Percentiles rank a stretch among this genome's conserved stretches.
Conservation (phyloP, 2,113 vertebrate genomes). For the Ctenodactylus gundi region DNA sequence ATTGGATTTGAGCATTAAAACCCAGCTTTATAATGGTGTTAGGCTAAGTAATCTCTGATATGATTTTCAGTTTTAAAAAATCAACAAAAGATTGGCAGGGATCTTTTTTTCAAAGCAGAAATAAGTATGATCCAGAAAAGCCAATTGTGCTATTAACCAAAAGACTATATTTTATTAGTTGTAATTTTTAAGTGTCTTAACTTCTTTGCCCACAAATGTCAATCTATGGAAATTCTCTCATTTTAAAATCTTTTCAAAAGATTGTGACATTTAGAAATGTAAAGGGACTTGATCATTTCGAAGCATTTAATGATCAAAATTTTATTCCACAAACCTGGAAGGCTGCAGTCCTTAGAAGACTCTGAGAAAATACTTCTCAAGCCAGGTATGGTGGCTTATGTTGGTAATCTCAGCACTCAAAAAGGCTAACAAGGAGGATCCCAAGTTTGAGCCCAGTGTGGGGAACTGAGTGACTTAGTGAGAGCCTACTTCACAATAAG, state of each 20-base stretch:
- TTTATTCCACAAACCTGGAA: not conserved
- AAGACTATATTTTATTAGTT: not conserved
- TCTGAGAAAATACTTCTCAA: not conserved
- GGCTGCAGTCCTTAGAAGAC: not conserved
- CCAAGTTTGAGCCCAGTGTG: too few species aligned
- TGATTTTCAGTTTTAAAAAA: constrained; percentile 18
- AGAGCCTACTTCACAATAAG: too few species aligned
- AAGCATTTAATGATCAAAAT: not conserved
- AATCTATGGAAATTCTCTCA: not conserved
- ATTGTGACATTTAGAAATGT: constrained; percentile 34
- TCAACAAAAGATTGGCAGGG: not conserved
- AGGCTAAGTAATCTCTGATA: not conserved
- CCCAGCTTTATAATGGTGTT: not conserved
- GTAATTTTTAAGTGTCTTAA: constrained; percentile 35
- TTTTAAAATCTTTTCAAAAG: constrained; percentile 15
- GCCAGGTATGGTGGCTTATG: too few species aligned
- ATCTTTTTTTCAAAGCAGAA: not conserved
- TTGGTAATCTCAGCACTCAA: too few species aligned
- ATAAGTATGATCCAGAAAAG: not conserved
- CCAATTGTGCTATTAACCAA: not conserved
- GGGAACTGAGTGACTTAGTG: too few species aligned
- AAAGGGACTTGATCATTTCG: not conserved
- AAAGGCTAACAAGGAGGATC: too few species aligned
- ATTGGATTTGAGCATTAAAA: not conserved
- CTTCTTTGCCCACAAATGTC: not conserved